Conservation (phyloP, 2,888 invertebrate genomes). For the Alcis repandata region DNA sequence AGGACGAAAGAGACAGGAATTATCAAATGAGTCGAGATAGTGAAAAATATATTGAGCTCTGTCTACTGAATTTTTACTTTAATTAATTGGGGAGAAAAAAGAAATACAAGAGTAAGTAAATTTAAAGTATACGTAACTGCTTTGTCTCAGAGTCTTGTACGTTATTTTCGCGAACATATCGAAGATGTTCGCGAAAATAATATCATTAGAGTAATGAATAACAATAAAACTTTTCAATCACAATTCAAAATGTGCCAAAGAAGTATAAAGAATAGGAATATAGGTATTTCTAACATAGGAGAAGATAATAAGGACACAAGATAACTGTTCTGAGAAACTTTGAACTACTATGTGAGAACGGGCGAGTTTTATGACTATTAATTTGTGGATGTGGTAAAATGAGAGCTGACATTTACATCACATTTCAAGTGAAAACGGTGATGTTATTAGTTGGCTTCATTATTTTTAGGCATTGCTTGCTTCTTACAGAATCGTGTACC, state of each 20-base stretch:
- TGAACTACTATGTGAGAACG: constrained; percentile 31
- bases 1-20: constrained; percentile 70
- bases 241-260: not conserved
- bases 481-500: too few species aligned
- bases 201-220: too few species aligned
- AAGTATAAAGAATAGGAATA: not conserved
- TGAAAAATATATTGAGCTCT: constrained; percentile 59
- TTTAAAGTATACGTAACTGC: not conserved
- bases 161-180: too few species aligned
- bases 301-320: constrained; percentile 56
- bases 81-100: not conserved
- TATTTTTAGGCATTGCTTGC: too few species aligned
- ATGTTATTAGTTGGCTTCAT: too few species aligned
- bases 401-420: not conserved
- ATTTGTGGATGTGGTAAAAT: constrained; percentile 24
- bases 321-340: constrained; percentile 62
- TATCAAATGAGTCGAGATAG: constrained; percentile 82
- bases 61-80: constrained; percentile 7
- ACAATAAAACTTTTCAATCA: not conserved
- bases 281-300: constrained; percentile 19
- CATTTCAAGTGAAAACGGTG: not conserved
- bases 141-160: too few species aligned
- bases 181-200: too few species aligned
- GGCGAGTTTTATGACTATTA: constrained; percentile 16
- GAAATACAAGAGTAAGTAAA: not conserved